These are phyloP conservation scores for Ia io DNA, from an alignment of 2,113 vertebrate genomes.

Conservation along the genomic window DNA sequence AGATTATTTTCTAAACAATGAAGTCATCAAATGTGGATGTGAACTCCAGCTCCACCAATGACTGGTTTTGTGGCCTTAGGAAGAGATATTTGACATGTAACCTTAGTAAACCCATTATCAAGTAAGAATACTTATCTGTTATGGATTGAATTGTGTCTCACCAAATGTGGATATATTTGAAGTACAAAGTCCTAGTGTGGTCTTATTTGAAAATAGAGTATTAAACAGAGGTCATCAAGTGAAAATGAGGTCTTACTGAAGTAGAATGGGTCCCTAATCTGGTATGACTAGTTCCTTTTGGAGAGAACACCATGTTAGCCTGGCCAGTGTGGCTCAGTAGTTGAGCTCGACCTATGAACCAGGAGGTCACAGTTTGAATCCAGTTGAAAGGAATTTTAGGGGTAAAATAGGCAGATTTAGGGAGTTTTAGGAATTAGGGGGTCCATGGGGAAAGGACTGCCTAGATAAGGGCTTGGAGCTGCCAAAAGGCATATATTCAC, in stretches of 20 bases:
- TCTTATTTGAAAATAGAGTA: neutral
- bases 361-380: too few species aligned
- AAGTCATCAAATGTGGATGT: neutral
- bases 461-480: too few species aligned
- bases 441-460: too few species aligned
- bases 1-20: neutral
- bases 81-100: neutral
- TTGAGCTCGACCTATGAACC: too few species aligned
- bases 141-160: neutral
- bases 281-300: neutral
- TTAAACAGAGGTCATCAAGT: neutral
- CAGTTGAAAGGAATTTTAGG: too few species aligned
- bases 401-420: too few species aligned
- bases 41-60: neutral
- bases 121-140: neutral
- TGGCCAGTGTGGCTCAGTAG: too few species aligned
- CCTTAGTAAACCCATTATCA: neutral
- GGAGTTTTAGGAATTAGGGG: too few species aligned
- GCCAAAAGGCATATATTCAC: too few species aligned
- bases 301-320: neutral
- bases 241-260: neutral
- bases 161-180: neutral
- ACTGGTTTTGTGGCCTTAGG: neutral
- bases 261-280: neutral
- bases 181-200: neutral